phyloP scores from a whole-genome alignment of 2,797 vertebrate genomes.

The Anableps anableps region DNA sequence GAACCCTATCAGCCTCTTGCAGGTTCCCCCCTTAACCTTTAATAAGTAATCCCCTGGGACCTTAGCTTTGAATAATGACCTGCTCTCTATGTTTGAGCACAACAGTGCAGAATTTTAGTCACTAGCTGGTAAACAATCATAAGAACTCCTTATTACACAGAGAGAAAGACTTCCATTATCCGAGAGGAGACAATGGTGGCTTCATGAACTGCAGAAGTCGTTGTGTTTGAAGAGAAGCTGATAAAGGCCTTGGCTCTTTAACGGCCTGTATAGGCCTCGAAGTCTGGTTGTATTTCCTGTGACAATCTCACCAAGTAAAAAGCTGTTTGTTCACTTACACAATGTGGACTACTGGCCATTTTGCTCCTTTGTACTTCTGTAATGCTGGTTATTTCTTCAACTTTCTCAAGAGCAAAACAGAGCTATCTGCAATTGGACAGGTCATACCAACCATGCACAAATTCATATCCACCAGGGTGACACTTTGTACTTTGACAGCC shows the following conservation, averaged over 20 bases:
- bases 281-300: slow-evolving; percentile 40
- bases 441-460: background rate
- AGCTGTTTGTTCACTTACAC: slow-evolving; percentile 53
- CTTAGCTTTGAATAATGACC: slow-evolving; percentile 61
- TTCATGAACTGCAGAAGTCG: slow-evolving; percentile 53
- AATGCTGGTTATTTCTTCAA: background rate
- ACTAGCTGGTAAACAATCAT: slow-evolving; percentile 39
- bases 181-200: slow-evolving; percentile 53
- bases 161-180: slow-evolving; percentile 41
- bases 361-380: background rate
- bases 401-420: background rate
- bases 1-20: slow-evolving; percentile 60
- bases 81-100: slow-evolving; percentile 42
- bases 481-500: background rate
- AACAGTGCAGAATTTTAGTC: slow-evolving; percentile 32
- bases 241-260: slow-evolving; percentile 47
- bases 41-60: slow-evolving; percentile 69
- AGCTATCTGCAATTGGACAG: background rate
- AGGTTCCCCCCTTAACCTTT: slow-evolving; percentile 47
- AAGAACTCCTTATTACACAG: slow-evolving; percentile 38
- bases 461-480: background rate
- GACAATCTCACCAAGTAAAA: slow-evolving; percentile 40
- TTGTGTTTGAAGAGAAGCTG: slow-evolving; percentile 44
- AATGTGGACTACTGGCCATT: slow-evolving; percentile 12
- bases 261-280: slow-evolving; percentile 9